A percentile compares a stretch with the other conserved stretches of the same genome.
Evolutionary conservation across 2,113 vertebrate species (phyloP).

Genomic region (Trochalopteron elliotii): DNA sequence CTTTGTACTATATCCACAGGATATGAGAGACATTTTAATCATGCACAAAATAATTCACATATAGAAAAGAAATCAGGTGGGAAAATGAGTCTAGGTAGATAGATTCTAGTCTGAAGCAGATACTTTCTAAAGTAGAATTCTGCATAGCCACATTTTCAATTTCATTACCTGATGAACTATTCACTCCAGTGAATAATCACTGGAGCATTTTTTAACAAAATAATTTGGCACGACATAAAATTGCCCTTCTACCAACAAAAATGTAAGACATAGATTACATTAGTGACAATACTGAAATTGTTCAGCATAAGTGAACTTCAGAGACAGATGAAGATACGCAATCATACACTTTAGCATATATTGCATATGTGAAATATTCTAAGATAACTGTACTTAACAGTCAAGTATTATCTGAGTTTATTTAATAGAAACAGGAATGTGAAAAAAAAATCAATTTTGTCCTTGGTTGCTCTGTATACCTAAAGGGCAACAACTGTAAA

Average conservation of each 20-base stretch:
- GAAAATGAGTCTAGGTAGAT: not conserved
- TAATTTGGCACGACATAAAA: slow-evolving; percentile 44
- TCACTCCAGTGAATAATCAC: not conserved
- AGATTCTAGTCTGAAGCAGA: not conserved
- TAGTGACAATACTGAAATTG: slow-evolving; percentile 14
- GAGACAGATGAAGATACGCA: slow-evolving; percentile 31
- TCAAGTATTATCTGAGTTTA: slow-evolving; percentile 19
- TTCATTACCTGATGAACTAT: not conserved
- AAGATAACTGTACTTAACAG: slow-evolving; percentile 26
- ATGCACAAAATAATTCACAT: not conserved
- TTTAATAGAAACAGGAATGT: slow-evolving; percentile 13
- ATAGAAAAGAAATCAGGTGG: not conserved
- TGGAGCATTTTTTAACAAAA: slow-evolving; percentile 41
- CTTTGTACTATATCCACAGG: not conserved
- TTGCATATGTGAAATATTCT: not conserved
- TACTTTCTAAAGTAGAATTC: not conserved
- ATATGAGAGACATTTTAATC: not conserved
- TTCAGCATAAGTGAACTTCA: slow-evolving; percentile 54
- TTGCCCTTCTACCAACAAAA: slow-evolving; percentile 23
- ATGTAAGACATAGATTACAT: slow-evolving; percentile 26
- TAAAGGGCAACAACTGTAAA: slow-evolving; percentile 7
- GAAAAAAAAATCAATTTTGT: not conserved
- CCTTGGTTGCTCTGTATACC: not conserved
- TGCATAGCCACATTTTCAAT: not conserved
- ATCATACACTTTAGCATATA: not conserved